A percentile compares a stretch with the other conserved stretches of the same genome.
phyloP scores from a whole-genome alignment of 1,140 invertebrate species.

The Drosophila eugracilis region DNA sequence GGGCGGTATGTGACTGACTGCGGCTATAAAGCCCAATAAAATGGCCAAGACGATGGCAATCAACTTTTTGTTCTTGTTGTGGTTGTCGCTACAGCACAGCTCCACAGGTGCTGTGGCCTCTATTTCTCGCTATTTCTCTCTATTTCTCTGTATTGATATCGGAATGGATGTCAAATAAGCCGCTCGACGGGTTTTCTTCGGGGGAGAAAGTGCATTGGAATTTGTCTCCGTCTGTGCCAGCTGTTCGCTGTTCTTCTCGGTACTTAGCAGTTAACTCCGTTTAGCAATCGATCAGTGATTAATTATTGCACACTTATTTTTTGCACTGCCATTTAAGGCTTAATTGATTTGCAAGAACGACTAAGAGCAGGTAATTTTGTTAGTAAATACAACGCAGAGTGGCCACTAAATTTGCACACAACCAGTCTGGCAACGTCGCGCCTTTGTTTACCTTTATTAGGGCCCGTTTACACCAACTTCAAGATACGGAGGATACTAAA shows the following conservation, averaged over 20 bases:
- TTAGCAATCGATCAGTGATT: slow-evolving; percentile 20
- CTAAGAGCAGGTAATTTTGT: slow-evolving; percentile 27
- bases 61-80: slow-evolving; percentile 41
- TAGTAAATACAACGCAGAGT: slow-evolving; percentile 15
- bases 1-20: slow-evolving; percentile 70
- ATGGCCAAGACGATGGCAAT: slow-evolving; percentile 52
- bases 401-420: background rate
- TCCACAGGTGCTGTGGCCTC: slow-evolving; percentile 52
- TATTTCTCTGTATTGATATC: slow-evolving; percentile 67
- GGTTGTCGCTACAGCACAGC: slow-evolving; percentile 22
- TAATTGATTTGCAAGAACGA: slow-evolving; percentile 21
- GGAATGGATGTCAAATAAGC: slow-evolving; percentile 79
- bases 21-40: slow-evolving; percentile 65
- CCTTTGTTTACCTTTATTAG: slow-evolving; percentile 43
- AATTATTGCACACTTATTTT: slow-evolving; percentile 20
- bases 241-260: slow-evolving; percentile 11
- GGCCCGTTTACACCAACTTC: background rate
- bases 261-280: slow-evolving; percentile 8
- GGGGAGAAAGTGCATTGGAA: slow-evolving; percentile 77
- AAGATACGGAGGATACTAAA: no score
- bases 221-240: slow-evolving; percentile 40
- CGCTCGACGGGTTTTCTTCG: slow-evolving; percentile 70
- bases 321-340: slow-evolving; percentile 9
- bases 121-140: slow-evolving; percentile 61
- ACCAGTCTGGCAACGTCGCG: slow-evolving; percentile 3